Percentiles rank a stretch among this genome's conserved stretches.
Conservation (phyloP, 2,113 vertebrate species). For the Paraplagusia blochii region DNA sequence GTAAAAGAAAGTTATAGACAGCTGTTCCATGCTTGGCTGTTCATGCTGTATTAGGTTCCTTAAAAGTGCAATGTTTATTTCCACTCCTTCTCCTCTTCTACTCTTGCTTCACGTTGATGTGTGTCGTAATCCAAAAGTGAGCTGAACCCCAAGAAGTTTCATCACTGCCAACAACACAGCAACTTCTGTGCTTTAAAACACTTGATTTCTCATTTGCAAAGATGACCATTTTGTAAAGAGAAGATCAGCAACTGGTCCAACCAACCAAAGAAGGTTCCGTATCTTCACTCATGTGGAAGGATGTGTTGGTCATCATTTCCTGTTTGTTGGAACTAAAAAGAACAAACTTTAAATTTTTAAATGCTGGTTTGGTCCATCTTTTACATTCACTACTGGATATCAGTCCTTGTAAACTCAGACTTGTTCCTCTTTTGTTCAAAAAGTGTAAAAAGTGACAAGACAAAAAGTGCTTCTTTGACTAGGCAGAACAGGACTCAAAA, state of each 20-base stretch:
- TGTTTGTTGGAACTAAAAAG: not conserved
- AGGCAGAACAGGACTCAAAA: conserved; percentile 5
- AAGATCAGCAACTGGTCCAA: no score
- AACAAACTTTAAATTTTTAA: no score
- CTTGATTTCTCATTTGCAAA: no score
- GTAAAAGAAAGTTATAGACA: conserved; percentile 21
- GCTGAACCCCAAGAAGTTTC: no score
- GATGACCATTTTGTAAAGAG: no score
- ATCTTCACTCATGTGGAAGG: no score
- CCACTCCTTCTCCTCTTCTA: conserved; percentile 59
- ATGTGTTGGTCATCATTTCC: no score
- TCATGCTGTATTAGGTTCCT: conserved; percentile 20
- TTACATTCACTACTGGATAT: not conserved
- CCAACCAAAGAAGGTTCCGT: no score
- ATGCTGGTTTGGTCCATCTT: conserved; percentile 23
- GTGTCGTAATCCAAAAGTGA: not conserved
- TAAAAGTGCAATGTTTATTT: conserved; percentile 44
- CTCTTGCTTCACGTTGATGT: conserved; percentile 13
- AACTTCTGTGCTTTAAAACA: no score
- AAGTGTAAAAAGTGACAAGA: conserved; percentile 8
- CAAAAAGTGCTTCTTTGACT: conserved; percentile 50
- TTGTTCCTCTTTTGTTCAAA: not conserved
- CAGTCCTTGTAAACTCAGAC: no score
- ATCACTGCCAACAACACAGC: no score
- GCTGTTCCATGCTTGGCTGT: conserved; percentile 55